These are phyloP conservation scores for Epinephelus malabaricus DNA, from an alignment of 2,797 vertebrate genomes.

Conservation along the genomic window DNA sequence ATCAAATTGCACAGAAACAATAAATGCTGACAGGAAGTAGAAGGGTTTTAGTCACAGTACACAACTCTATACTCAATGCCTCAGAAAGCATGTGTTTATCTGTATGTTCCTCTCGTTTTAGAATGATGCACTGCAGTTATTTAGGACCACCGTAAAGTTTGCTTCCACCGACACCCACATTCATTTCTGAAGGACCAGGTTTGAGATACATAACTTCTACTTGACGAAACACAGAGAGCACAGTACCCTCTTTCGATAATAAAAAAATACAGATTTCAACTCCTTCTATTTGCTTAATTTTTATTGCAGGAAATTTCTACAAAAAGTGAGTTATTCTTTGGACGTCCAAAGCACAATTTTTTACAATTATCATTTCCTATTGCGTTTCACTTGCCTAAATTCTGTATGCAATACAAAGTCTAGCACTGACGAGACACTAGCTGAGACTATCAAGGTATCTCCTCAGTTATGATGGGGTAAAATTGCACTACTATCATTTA, in stretches of 20 bases:
- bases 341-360: slow-evolving; percentile 84
- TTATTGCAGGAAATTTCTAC: slow-evolving; percentile 74
- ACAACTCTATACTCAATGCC: slow-evolving; percentile 48
- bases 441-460: slow-evolving; percentile 81
- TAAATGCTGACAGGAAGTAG: slow-evolving; percentile 43
- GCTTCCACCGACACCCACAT: slow-evolving; percentile 60
- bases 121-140: slow-evolving; percentile 71
- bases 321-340: slow-evolving; percentile 63
- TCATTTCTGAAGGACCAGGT: slow-evolving; percentile 65
- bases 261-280: slow-evolving; percentile 21
- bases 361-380: slow-evolving; percentile 75
- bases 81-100: slow-evolving; percentile 77
- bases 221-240: slow-evolving; percentile 67
- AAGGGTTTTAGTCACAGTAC: slow-evolving; percentile 56
- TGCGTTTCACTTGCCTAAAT: slow-evolving; percentile 77
- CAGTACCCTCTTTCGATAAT: slow-evolving; percentile 53
- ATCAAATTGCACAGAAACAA: slow-evolving; percentile 67
- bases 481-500: slow-evolving; percentile 87
- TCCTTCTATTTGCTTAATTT: slow-evolving; percentile 66
- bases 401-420: slow-evolving; percentile 87
- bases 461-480: slow-evolving; percentile 78
- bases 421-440: slow-evolving; percentile 76
- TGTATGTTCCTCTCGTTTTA: slow-evolving; percentile 66
- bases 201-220: slow-evolving; percentile 54
- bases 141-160: slow-evolving; percentile 63